Evolutionary conservation across 2,888 invertebrate species (phyloP).

Genomic region (Megamerina dolium): DNA sequence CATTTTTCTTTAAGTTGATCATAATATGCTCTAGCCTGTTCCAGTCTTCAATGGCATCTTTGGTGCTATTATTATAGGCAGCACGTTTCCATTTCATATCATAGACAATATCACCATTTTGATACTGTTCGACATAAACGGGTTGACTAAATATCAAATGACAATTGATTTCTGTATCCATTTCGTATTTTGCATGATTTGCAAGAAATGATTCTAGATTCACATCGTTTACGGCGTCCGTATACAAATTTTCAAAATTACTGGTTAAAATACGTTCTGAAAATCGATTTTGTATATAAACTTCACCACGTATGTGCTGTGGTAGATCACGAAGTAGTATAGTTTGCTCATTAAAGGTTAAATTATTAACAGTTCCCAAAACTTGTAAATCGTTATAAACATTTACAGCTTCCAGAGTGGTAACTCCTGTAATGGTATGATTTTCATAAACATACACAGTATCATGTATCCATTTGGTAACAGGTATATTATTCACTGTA

Average conservation of each 20-base stretch:
- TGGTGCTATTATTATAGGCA: background rate
- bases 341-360: conserved; percentile 44
- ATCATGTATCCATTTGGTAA: conserved; percentile 50
- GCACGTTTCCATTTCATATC: conserved; percentile 2
- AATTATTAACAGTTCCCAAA: conserved; percentile 42
- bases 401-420: conserved; percentile 36
- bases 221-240: conserved; percentile 39
- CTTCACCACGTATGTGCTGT: conserved; percentile 32
- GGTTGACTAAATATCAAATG: conserved; percentile 34
- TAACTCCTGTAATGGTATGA: conserved; percentile 50
- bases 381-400: conserved; percentile 38
- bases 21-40: conserved; percentile 17
- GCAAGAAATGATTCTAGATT: conserved; percentile 39
- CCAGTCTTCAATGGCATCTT: background rate
- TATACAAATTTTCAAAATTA: conserved; percentile 34
- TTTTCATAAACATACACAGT: conserved; percentile 46
- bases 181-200: conserved; percentile 27
- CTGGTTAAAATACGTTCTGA: conserved; percentile 31
- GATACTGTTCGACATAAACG: conserved; percentile 29
- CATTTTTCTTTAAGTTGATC: conserved; percentile 23
- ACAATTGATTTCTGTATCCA: conserved; percentile 25
- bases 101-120: conserved; percentile 7
- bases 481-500: conserved; percentile 49
- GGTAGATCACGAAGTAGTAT: conserved; percentile 38
- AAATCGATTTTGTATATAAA: conserved; percentile 32